Evolutionary conservation across 2,113 vertebrate genomes (phyloP).

Genomic region (Nannobrachium achirus): DNA sequence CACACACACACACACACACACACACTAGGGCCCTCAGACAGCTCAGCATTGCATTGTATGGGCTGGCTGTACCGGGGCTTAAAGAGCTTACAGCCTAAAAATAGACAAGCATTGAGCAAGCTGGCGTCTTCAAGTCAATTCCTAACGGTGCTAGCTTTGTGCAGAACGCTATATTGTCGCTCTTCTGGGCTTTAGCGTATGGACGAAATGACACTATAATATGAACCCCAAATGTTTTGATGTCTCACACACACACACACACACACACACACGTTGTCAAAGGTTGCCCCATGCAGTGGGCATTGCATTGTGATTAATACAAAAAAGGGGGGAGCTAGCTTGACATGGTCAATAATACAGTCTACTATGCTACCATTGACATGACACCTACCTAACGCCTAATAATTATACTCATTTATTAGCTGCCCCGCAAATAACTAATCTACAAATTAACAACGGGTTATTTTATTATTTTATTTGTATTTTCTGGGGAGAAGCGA

Average conservation of each 20-base stretch:
- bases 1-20: too few relatives aligned
- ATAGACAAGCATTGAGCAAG: conserved; percentile 49
- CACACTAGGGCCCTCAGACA: background rate
- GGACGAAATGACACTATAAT: too few relatives aligned
- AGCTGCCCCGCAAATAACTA: too few relatives aligned
- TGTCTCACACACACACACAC: too few relatives aligned
- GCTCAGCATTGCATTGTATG: conserved; percentile 9
- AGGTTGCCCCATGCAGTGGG: conserved; percentile 1
- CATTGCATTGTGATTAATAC: conserved; percentile 24
- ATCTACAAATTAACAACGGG: too few relatives aligned
- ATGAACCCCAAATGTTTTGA: too few relatives aligned
- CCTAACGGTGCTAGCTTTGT: conserved; percentile 39
- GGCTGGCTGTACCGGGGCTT: conserved; percentile 20
- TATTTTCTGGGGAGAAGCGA: too few relatives aligned
- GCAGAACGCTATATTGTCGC: conserved; percentile 3
- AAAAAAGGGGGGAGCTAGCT: background rate
- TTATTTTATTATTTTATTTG: too few relatives aligned
- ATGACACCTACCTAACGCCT: too few relatives aligned
- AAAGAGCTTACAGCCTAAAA: conserved; percentile 64
- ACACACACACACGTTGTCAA: too few relatives aligned
- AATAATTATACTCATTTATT: too few relatives aligned
- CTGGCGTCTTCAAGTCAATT: conserved; percentile 48
- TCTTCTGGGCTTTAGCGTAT: background rate
- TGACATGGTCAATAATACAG: background rate
- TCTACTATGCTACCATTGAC: background rate